These are phyloP conservation scores for Bombus waltoni DNA, from an alignment of 1,140 invertebrate genomes.

Conservation along the genomic window DNA sequence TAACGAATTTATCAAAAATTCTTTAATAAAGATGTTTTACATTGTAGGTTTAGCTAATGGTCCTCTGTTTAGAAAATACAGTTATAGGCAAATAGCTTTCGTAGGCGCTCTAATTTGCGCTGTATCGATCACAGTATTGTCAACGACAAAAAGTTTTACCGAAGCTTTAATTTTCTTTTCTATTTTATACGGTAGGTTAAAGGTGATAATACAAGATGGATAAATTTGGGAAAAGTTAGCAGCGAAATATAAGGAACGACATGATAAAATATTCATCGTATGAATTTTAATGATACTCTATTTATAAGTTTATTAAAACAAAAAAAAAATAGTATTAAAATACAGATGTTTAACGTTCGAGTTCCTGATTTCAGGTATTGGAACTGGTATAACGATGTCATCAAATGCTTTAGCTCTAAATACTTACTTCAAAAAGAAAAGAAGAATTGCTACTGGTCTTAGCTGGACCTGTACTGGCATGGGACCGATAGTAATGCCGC, in stretches of 20 bases:
- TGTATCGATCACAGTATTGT: constrained; percentile 52
- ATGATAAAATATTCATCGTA: neutral
- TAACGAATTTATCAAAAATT: neutral
- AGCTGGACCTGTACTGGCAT: constrained; percentile 80
- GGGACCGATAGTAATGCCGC: constrained; percentile 82
- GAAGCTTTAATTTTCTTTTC: constrained; percentile 85
- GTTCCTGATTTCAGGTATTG: constrained; percentile 81
- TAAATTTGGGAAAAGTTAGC: neutral
- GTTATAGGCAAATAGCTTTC: constrained; percentile 82
- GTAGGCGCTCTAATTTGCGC: constrained; percentile 81
- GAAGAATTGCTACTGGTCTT: constrained; percentile 79
- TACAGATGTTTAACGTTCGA: neutral
- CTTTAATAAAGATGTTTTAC: neutral
- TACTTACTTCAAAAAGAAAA: constrained; percentile 80
- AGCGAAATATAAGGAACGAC: neutral
- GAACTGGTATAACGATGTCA: constrained; percentile 85
- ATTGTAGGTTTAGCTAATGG: constrained; percentile 82
- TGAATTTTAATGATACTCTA: neutral
- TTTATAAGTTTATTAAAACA: neutral
- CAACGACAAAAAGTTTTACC: constrained; percentile 83
- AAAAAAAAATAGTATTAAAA: neutral
- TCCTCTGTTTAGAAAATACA: constrained; percentile 80
- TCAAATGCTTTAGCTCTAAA: constrained; percentile 83
- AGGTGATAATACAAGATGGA: neutral
- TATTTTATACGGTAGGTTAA: constrained; percentile 83